Conservation (phyloP, 2,888 invertebrate genomes). For the Patella caerulea region DNA sequence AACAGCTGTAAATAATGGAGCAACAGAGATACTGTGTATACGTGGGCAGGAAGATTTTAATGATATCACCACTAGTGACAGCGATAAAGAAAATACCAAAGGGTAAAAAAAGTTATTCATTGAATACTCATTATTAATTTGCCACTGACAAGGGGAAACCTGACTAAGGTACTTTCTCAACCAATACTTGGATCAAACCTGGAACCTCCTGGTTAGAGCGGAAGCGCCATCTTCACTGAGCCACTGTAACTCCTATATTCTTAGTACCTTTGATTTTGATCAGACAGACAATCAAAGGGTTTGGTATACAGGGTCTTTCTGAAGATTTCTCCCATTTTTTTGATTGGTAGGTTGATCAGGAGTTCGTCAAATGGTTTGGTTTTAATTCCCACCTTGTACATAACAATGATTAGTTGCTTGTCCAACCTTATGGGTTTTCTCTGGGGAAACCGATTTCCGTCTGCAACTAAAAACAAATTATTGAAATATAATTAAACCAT, state of each 20-base stretch:
- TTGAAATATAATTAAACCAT: too few relatives aligned
- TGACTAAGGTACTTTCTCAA: background rate
- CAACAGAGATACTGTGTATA: slow-evolving; percentile 63
- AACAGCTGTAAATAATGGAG: slow-evolving; percentile 49
- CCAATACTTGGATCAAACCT: background rate
- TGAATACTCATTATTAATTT: background rate
- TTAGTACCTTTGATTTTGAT: too few relatives aligned
- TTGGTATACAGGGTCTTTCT: too few relatives aligned
- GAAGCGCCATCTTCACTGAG: too few relatives aligned
- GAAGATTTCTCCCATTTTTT: too few relatives aligned
- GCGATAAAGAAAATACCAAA: slow-evolving; percentile 33
- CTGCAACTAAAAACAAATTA: background rate
- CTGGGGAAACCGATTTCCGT: background rate
- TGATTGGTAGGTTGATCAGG: too few relatives aligned
- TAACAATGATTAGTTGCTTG: too few relatives aligned
- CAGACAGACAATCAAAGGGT: too few relatives aligned
- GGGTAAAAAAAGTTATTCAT: background rate
- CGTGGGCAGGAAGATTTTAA: slow-evolving; percentile 56
- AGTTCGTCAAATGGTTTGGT: too few relatives aligned
- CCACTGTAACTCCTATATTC: too few relatives aligned
- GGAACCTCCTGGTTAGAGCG: background rate
- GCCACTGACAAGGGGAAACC: background rate
- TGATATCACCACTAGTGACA: slow-evolving; percentile 26
- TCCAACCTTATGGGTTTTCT: background rate
- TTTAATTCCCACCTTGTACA: too few relatives aligned